A percentile compares a stretch with the other conserved stretches of the same genome.
Evolutionary conservation across 2,888 invertebrate species (phyloP).

Genomic region (Stenichneumon culpator): DNA sequence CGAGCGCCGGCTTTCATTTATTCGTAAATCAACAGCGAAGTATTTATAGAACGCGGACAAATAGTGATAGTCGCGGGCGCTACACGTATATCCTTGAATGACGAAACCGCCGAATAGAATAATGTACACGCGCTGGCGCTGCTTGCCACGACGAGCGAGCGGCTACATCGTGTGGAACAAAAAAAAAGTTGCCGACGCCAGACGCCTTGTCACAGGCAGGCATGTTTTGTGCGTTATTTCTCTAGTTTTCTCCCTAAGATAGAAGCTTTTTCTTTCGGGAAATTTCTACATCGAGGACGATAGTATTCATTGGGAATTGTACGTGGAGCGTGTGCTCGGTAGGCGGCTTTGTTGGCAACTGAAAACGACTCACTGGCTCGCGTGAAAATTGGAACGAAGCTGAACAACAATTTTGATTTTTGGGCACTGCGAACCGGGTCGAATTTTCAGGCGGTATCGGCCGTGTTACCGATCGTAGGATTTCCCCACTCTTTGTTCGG

Average conservation of each 20-base stretch:
- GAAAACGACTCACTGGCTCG: background rate
- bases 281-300: background rate
- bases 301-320: background rate
- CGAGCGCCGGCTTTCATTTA: slow-evolving; percentile 80
- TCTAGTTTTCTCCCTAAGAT: background rate
- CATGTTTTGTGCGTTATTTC: background rate
- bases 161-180: slow-evolving; percentile 6
- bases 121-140: slow-evolving; percentile 60
- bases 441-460: background rate
- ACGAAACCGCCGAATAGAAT: slow-evolving; percentile 77
- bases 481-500: background rate
- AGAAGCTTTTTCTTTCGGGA: background rate
- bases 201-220: background rate
- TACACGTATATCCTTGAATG: slow-evolving; percentile 79
- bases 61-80: slow-evolving; percentile 80
- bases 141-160: slow-evolving; percentile 6
- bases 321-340: background rate
- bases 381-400: background rate
- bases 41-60: slow-evolving; percentile 83
- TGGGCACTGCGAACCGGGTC: background rate
- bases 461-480: slow-evolving; percentile 8
- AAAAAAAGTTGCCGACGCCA: background rate
- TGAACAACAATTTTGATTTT: background rate
- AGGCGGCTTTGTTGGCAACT: too few relatives aligned
- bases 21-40: slow-evolving; percentile 83